Conservation (phyloP, 2,797 vertebrate genomes). For the Dromococcyx pavoninus region DNA sequence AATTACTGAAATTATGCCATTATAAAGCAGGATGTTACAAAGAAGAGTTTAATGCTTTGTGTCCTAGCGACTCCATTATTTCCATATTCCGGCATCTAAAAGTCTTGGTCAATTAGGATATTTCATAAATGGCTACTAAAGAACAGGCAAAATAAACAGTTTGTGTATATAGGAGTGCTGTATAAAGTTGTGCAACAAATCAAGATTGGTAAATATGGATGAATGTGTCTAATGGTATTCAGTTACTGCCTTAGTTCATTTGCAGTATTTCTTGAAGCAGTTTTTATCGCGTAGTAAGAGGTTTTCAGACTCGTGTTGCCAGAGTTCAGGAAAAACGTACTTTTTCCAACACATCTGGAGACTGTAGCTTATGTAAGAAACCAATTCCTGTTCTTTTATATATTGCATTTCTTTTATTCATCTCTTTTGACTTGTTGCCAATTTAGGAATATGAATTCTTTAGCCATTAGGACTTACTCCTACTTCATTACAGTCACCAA, state of each 20-base stretch:
- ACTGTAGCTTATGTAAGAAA: conserved; percentile 6
- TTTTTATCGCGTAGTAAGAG: conserved; percentile 17
- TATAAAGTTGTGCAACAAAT: conserved; percentile 10
- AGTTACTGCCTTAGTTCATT: conserved; percentile 25
- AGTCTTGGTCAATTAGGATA: background rate
- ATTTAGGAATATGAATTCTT: background rate
- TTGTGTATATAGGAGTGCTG: background rate
- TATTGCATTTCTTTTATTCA: background rate
- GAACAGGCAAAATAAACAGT: background rate
- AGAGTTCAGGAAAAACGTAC: background rate
- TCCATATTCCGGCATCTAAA: background rate
- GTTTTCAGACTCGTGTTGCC: conserved; percentile 9
- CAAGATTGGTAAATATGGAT: background rate
- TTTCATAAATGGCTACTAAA: conserved; percentile 21
- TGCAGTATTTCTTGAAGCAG: background rate
- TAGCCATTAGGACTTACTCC: background rate
- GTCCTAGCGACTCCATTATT: background rate
- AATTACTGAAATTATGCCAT: background rate
- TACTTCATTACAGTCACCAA: background rate
- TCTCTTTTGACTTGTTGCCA: background rate
- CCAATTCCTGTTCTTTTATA: background rate
- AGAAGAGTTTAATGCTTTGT: background rate
- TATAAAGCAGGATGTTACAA: background rate
- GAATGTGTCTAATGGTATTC: background rate
- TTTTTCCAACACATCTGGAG: conserved; percentile 41